These are phyloP conservation scores for Resseliella maxima DNA, from an alignment of 2,888 invertebrate species.

Conservation along the genomic window DNA sequence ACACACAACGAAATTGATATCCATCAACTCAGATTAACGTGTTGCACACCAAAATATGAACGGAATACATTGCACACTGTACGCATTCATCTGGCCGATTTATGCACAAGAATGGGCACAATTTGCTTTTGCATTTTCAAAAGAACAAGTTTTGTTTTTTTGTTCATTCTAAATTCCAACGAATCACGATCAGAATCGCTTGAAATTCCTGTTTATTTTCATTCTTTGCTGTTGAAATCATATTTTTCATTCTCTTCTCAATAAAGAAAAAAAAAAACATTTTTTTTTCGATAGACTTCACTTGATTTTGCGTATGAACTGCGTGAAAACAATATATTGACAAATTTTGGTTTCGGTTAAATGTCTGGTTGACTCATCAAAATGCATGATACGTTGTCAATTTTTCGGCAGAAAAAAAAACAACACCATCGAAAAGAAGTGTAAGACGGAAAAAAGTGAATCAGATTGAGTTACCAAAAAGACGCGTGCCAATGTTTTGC, in stretches of 20 bases:
- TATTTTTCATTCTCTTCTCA: too few species aligned
- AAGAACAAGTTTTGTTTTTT: too few species aligned
- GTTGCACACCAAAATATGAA: background rate
- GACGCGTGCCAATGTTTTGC: slow-evolving; percentile 37
- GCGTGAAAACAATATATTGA: background rate
- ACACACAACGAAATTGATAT: background rate
- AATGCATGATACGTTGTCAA: background rate
- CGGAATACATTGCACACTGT: background rate
- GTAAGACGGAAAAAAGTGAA: background rate
- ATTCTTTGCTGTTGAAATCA: background rate
- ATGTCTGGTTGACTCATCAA: background rate
- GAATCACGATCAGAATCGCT: background rate
- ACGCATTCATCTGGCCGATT: too few species aligned
- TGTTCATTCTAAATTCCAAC: too few species aligned
- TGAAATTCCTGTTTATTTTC: background rate
- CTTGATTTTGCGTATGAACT: background rate
- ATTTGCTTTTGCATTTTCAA: background rate
- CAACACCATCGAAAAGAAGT: too few species aligned
- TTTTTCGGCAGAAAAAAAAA: background rate
- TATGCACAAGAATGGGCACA: too few species aligned
- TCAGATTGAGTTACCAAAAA: slow-evolving; percentile 35
- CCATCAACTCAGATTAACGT: background rate
- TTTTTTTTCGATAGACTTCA: background rate
- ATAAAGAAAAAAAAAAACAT: too few species aligned
- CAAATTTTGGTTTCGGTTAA: background rate